Evolutionary conservation across 2,113 vertebrate genomes (phyloP).

Genomic region (Rhinichthys klamathensis): DNA sequence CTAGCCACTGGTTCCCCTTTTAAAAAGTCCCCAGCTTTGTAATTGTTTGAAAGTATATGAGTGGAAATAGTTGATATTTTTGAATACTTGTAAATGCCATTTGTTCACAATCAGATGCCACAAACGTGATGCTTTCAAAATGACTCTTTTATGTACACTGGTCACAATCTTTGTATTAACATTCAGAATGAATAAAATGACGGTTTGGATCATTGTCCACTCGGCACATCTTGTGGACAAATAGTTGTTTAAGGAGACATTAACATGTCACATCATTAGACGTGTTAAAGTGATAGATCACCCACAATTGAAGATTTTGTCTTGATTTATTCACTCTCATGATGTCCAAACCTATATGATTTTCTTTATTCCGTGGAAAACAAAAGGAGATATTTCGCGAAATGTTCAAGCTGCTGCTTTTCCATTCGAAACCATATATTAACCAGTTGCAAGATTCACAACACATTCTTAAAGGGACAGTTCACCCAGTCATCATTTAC

Average conservation of each 20-base stretch:
- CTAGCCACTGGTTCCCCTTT: background rate
- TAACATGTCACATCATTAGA: background rate
- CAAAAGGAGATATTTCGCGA: background rate
- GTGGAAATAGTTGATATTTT: background rate
- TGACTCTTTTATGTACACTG: background rate
- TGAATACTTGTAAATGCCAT: too few species aligned
- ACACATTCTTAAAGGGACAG: background rate
- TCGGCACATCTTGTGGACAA: background rate
- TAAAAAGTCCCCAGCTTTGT: background rate
- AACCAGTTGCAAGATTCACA: background rate
- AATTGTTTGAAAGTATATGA: background rate
- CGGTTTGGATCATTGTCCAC: background rate
- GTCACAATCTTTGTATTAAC: background rate
- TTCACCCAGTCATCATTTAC: too few species aligned
- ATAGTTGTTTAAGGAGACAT: background rate
- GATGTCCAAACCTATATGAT: background rate
- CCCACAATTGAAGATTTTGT: background rate
- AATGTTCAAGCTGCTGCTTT: background rate
- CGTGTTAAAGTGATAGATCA: background rate
- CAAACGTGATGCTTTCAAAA: background rate
- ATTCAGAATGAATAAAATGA: background rate
- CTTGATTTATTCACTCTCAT: background rate
- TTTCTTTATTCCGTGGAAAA: background rate
- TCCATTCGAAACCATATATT: background rate
- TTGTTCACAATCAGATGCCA: background rate